A percentile compares a stretch with the other conserved stretches of the same genome.
Conservation (phyloP, 2,113 vertebrate species). For the Sphyrna mokarran region DNA sequence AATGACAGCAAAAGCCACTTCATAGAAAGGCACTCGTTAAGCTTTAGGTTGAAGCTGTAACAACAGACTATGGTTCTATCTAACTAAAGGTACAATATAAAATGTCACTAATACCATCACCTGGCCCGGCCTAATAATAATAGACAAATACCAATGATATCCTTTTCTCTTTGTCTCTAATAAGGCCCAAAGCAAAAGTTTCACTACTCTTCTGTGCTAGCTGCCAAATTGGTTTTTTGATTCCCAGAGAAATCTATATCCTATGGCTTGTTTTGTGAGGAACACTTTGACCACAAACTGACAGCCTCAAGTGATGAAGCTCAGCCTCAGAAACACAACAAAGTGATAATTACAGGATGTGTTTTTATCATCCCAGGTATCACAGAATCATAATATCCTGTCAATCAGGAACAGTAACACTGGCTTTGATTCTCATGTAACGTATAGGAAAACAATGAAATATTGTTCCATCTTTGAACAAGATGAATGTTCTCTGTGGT, state of each 20-base stretch:
- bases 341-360: conserved; percentile 40
- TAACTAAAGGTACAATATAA: not conserved
- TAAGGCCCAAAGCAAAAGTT: conserved; percentile 29
- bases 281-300: not conserved
- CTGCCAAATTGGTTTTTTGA: conserved; percentile 40
- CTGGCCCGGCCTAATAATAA: not conserved
- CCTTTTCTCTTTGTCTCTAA: conserved; percentile 38
- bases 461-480: not conserved
- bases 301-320: not conserved
- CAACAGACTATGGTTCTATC: not conserved
- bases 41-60: not conserved
- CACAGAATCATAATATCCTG: not conserved
- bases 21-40: not conserved
- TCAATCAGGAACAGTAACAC: conserved; percentile 38
- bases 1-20: not conserved
- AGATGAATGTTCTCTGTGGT: not conserved
- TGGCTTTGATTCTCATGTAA: conserved; percentile 36
- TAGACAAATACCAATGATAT: not conserved
- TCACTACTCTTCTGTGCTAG: conserved; percentile 1
- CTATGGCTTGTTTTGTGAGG: not conserved
- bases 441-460: conserved; percentile 10
- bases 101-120: not conserved
- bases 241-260: conserved; percentile 36
- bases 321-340: not conserved
- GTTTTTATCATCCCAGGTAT: conserved; percentile 41